A percentile compares a stretch with the other conserved stretches of the same genome.
phyloP scores from a whole-genome alignment of 1,140 invertebrate species.

The Sitobion miscanthi region DNA sequence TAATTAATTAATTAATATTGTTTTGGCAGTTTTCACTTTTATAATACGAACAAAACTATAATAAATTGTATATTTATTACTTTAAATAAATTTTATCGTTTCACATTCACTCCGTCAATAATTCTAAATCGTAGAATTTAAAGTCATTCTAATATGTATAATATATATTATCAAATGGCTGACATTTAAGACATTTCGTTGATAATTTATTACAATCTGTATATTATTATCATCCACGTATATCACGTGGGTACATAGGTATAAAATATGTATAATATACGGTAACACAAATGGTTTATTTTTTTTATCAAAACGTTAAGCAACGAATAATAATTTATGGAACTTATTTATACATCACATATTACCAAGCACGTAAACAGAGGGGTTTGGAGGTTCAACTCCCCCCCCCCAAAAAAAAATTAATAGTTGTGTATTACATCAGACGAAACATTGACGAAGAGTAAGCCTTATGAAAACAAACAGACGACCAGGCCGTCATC shows the following conservation, averaged over 20 bases:
- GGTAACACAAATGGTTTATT: neutral
- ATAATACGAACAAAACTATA: neutral
- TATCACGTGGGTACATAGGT: neutral
- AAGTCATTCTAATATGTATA: too few relatives aligned
- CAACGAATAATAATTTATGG: constrained; percentile 17
- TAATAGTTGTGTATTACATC: neutral
- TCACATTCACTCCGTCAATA: too few relatives aligned
- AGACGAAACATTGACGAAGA: neutral
- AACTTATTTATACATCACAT: neutral
- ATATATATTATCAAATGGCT: too few relatives aligned
- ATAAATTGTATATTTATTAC: too few relatives aligned
- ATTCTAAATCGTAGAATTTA: too few relatives aligned
- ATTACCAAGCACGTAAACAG: too few relatives aligned
- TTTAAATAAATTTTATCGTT: too few relatives aligned
- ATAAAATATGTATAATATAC: neutral
- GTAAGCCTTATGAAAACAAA: too few relatives aligned
- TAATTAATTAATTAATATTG: neutral
- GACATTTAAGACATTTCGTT: neutral
- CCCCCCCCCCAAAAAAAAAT: too few relatives aligned
- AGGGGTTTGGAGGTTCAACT: too few relatives aligned
- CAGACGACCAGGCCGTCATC: too few relatives aligned
- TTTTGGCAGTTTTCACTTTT: neutral
- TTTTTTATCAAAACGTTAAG: constrained; percentile 15
- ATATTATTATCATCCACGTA: neutral
- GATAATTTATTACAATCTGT: neutral